Conservation (phyloP, 1,140 invertebrate genomes). For the Drosophila yakuba region DNA sequence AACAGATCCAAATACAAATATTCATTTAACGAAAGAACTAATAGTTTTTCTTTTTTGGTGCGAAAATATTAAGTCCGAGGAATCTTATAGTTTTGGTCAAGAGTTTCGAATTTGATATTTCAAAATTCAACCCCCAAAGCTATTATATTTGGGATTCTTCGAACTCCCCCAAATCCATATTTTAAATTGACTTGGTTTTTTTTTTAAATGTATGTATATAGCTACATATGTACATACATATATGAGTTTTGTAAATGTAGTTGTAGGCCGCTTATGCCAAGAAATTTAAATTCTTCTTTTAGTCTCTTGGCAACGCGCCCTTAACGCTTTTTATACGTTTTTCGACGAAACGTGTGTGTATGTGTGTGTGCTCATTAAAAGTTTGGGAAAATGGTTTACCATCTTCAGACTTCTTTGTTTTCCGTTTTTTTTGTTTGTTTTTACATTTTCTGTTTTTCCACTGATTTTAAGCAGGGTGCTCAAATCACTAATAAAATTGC, state of each 20-base stretch:
- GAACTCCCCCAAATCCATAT: slow-evolving; percentile 45
- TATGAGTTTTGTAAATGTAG: slow-evolving; percentile 21
- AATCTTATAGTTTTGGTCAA: neutral
- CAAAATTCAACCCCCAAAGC: slow-evolving; percentile 62
- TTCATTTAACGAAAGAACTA: no score
- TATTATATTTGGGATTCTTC: slow-evolving; percentile 49
- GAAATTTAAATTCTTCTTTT: slow-evolving; percentile 78
- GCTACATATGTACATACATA: neutral
- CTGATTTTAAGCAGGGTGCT: no score
- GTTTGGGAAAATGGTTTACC: slow-evolving; percentile 72
- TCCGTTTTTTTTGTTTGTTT: slow-evolving; percentile 62
- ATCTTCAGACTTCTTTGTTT: slow-evolving; percentile 77
- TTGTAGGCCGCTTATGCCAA: slow-evolving; percentile 46
- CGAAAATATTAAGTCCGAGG: no score
- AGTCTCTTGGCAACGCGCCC: slow-evolving; percentile 69
- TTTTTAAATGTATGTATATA: slow-evolving; percentile 16
- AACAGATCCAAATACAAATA: no score
- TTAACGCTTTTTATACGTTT: slow-evolving; percentile 74
- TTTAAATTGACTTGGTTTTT: slow-evolving; percentile 24
- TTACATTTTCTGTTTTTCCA: neutral
- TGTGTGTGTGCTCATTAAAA: slow-evolving; percentile 81
- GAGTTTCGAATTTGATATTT: neutral
- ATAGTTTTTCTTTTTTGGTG: no score
- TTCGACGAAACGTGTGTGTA: slow-evolving; percentile 25
- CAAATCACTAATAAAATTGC: no score